phyloP scores from a whole-genome alignment of 2,113 vertebrate species.

The Collichthys lucidus region DNA sequence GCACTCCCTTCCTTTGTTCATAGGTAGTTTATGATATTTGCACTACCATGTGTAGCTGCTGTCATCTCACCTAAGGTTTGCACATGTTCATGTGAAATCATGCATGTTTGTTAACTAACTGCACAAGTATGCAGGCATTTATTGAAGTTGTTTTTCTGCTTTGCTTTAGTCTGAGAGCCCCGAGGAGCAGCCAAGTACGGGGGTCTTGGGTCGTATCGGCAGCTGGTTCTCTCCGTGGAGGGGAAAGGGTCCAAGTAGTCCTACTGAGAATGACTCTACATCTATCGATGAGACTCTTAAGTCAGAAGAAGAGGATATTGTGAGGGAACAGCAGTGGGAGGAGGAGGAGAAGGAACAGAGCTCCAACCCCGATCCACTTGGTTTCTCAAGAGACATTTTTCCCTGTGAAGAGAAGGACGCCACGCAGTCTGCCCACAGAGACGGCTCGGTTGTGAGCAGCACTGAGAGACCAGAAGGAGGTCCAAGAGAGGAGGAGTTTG shows the following conservation, averaged over 20 bases:
- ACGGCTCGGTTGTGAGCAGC: constrained; percentile 50
- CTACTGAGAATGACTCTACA: constrained; percentile 53
- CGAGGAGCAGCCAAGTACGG: constrained; percentile 74
- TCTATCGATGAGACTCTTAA: constrained; percentile 9
- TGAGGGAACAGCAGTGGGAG: constrained; percentile 37
- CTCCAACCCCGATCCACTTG: constrained; percentile 22
- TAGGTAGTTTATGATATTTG: constrained; percentile 29
- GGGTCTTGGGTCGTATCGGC: constrained; percentile 82
- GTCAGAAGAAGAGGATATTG: constrained; percentile 35
- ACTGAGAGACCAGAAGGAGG: constrained; percentile 51
- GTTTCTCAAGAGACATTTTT: constrained; percentile 58
- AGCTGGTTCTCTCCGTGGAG: constrained; percentile 82
- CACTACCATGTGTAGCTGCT: constrained; percentile 25
- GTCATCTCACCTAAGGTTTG: constrained; percentile 16
- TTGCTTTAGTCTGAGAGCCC: constrained; percentile 76
- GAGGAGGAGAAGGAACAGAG: constrained; percentile 37
- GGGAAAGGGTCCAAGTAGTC: constrained; percentile 53
- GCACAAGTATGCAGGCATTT: background rate
- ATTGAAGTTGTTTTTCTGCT: constrained; percentile 45
- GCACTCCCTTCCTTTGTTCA: constrained; percentile 49
- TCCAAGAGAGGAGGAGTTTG: constrained; percentile 73
- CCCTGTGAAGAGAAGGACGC: constrained; percentile 67
- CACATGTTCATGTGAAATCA: constrained; percentile 14
- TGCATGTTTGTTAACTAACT: constrained; percentile 50
- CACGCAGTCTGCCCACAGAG: constrained; percentile 78